A percentile compares a stretch with the other conserved stretches of the same genome.
Evolutionary conservation across 2,888 invertebrate genomes (phyloP).

Genomic region (Linnaemya vulpina): DNA sequence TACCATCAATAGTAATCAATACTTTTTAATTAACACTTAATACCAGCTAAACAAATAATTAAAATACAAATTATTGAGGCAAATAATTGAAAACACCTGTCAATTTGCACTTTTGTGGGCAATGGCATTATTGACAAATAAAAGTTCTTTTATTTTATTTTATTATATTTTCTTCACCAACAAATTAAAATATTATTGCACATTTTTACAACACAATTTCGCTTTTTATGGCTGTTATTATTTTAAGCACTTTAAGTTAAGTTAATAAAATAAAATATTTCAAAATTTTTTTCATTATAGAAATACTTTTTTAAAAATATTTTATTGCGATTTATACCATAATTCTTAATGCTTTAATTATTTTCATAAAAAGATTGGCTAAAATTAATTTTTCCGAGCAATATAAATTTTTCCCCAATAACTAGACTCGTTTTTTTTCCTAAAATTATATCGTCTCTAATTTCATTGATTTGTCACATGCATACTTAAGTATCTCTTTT

Average conservation of each 20-base stretch:
- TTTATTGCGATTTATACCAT: no score
- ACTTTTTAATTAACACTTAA: slow-evolving; percentile 54
- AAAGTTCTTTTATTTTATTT: background rate
- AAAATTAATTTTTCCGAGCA: no score
- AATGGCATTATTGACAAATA: slow-evolving; percentile 37
- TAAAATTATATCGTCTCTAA: no score
- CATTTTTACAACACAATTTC: slow-evolving; percentile 21
- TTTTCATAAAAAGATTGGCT: no score
- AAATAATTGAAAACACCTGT: slow-evolving; percentile 62
- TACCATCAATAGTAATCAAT: slow-evolving; percentile 39
- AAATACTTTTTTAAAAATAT: no score
- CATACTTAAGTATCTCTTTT: background rate
- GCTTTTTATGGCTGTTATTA: slow-evolving; percentile 33
- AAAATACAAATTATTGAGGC: slow-evolving; percentile 11
- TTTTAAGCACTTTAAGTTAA: no score
- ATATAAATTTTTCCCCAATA: no score
- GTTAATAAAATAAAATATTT: no score
- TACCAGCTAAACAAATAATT: slow-evolving; percentile 40
- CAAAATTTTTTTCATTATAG: no score
- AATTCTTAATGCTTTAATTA: no score
- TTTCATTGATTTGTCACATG: no score
- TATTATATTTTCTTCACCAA: background rate
- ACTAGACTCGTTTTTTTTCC: no score
- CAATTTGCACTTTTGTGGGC: slow-evolving; percentile 56
- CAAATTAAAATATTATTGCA: background rate